Evolutionary conservation across 1,140 invertebrate species (phyloP), one percentile per base, ranked within the genome.

Genomic region (Colletes latitarsis): DNA sequence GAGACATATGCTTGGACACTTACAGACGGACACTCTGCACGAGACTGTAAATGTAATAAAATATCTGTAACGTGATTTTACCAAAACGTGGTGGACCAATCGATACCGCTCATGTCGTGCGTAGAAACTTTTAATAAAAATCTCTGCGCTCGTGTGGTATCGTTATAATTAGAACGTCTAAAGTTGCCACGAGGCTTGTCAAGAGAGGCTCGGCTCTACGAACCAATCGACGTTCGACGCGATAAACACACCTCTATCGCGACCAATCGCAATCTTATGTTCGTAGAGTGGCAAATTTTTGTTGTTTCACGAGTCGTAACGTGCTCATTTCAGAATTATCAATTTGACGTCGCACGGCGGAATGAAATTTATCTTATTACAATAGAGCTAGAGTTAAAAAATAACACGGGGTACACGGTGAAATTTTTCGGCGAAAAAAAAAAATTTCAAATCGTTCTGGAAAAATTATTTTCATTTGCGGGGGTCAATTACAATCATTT

Each of bases 201-300:
- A 39, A 12, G 62, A 75, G 63, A 68, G 78, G 78, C 72, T 68
- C 55, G 78, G 21, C 72, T 3, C 0, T 6, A 30, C 21, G 6
- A 21, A 75, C 89, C 89, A 90, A 90, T 90, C 79, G 49, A n/a
- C 21, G 12, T 0, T 12, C 57, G 55, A n/a, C 71, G 73, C 73
- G 82, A 85, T 75, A 82, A 58, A 9, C 88, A 86, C 89, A 83
- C 89, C 88, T 86, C 81, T 80, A 21, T 43, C 6, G 67, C 60
- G 21, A 17, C 74, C 74, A 77, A 78, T 77, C 67, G 9, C 19
- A 17, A 2, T 17, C 15, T n/a, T 57, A 49, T 19, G 43, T 67
- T 74, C 53, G 62, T 30, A 30, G 43, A 75, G 69, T 49, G 60
- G 52, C 49, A 73, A 77, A 82, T 67, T 80, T 64, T 30, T 53